These are phyloP conservation scores for Rhinoptilus africanus DNA, from an alignment of 2,113 vertebrate genomes.

Conservation along the genomic window DNA sequence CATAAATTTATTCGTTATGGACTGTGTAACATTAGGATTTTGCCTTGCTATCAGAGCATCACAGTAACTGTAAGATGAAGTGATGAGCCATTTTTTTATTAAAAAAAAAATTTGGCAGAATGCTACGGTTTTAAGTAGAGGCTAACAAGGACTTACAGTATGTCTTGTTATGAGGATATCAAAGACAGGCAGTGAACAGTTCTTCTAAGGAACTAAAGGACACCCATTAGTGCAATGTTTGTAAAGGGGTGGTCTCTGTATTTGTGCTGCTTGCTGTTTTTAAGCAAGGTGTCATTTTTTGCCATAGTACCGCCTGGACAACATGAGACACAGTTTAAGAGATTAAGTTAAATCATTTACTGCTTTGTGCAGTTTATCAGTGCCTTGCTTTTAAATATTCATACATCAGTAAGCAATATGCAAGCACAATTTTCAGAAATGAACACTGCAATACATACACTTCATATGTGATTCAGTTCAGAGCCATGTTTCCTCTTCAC, in stretches of 20 bases:
- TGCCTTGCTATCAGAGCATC: not conserved
- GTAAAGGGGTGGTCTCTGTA: not conserved
- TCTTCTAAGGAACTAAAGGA: not conserved
- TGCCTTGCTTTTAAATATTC: not conserved
- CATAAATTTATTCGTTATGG: not conserved
- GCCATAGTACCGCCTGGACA: not conserved
- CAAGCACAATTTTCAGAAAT: not conserved
- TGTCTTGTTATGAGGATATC: not conserved
- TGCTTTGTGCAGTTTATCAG: not conserved
- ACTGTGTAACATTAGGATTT: not conserved
- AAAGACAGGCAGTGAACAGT: not conserved
- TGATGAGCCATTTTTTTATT: not conserved
- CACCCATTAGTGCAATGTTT: not conserved
- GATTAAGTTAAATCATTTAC: not conserved
- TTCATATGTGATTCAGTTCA: not conserved
- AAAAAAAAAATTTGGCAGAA: not conserved
- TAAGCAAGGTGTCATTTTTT: not conserved
- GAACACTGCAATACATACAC: not conserved
- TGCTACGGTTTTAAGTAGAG: not conserved
- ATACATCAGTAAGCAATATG: not conserved
- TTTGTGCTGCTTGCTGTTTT: not conserved
- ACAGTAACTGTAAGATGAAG: not conserved
- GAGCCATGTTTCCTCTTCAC: not conserved
- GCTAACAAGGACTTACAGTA: not conserved
- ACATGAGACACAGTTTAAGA: not conserved